Evolutionary conservation across 2,797 vertebrate species (phyloP).

Genomic region (Sardinella longiceps): DNA sequence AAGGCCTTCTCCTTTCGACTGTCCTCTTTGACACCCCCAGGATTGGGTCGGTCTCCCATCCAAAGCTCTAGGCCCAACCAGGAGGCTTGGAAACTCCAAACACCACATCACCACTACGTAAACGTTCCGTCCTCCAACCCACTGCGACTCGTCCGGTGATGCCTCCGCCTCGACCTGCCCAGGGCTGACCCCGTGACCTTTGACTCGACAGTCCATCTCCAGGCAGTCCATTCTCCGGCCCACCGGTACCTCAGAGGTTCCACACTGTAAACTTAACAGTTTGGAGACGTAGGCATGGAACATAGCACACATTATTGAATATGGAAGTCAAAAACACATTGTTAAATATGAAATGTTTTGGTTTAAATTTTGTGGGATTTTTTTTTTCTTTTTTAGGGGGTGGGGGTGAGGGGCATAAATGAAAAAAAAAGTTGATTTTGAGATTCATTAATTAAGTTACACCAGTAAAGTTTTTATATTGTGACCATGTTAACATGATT

Average conservation of each 20-base stretch:
- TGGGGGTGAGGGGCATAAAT: slow-evolving; percentile 19
- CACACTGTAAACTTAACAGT: slow-evolving; percentile 29
- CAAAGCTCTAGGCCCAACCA: neutral
- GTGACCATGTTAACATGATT: slow-evolving; percentile 47
- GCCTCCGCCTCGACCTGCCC: neutral
- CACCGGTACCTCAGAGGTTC: neutral
- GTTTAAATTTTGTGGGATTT: slow-evolving; percentile 8
- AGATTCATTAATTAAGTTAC: slow-evolving; percentile 32
- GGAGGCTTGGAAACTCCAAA: neutral
- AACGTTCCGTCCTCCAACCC: neutral
- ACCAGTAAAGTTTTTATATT: slow-evolving; percentile 43
- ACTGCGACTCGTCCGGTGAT: neutral
- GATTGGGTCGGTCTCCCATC: neutral
- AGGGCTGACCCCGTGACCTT: slow-evolving; percentile 1
- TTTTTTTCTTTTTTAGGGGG: slow-evolving; percentile 33
- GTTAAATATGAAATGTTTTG: slow-evolving; percentile 11
- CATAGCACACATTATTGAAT: slow-evolving; percentile 42
- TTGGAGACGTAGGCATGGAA: slow-evolving; percentile 53
- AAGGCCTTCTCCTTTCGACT: neutral
- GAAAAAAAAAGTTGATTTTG: slow-evolving; percentile 34
- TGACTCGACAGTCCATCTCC: neutral
- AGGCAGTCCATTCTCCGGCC: neutral
- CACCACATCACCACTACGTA: neutral
- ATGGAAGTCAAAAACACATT: slow-evolving; percentile 21
- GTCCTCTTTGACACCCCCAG: slow-evolving; percentile 32